These are phyloP conservation scores for Tichodroma muraria DNA, from an alignment of 2,113 vertebrate genomes.

Conservation along the genomic window DNA sequence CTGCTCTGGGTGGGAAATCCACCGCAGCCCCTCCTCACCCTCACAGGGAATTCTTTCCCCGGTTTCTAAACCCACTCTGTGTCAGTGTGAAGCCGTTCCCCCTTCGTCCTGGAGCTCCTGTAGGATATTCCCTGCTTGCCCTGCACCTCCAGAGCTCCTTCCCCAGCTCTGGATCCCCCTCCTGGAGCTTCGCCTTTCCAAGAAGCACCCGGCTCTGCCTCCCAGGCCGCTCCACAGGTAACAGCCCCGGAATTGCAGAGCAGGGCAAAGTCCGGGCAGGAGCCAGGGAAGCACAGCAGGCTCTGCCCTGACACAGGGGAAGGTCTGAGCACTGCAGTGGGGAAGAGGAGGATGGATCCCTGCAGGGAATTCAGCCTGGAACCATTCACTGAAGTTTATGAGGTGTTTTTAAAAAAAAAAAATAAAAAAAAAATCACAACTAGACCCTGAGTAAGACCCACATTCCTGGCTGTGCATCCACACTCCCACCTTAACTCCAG, in stretches of 20 bases:
- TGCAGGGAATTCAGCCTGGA: not conserved
- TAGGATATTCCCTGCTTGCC: not conserved
- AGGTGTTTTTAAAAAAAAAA: not conserved
- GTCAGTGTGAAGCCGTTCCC: fast-evolving
- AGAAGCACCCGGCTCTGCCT: too few species aligned
- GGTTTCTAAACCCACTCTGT: not conserved
- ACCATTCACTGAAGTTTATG: not conserved
- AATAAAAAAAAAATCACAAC: not conserved
- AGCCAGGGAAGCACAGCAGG: not conserved
- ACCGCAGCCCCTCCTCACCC: not conserved
- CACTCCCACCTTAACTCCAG: conserved; percentile 11
- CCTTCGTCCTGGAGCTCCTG: fast-evolving
- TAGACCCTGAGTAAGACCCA: not conserved
- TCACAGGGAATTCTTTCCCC: not conserved
- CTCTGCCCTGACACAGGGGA: not conserved
- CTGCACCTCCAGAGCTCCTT: not conserved
- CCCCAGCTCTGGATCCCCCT: not conserved
- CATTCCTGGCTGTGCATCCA: not conserved
- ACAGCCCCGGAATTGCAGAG: not conserved
- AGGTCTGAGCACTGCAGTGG: fast-evolving
- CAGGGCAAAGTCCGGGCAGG: conserved; percentile 18
- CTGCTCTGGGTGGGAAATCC: not conserved
- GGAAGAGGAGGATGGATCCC: too few species aligned
- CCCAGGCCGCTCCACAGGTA: not conserved
- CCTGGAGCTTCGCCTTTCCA: not conserved